Conservation (phyloP, 2,113 vertebrate genomes). For the Desmodus rotundus region DNA sequence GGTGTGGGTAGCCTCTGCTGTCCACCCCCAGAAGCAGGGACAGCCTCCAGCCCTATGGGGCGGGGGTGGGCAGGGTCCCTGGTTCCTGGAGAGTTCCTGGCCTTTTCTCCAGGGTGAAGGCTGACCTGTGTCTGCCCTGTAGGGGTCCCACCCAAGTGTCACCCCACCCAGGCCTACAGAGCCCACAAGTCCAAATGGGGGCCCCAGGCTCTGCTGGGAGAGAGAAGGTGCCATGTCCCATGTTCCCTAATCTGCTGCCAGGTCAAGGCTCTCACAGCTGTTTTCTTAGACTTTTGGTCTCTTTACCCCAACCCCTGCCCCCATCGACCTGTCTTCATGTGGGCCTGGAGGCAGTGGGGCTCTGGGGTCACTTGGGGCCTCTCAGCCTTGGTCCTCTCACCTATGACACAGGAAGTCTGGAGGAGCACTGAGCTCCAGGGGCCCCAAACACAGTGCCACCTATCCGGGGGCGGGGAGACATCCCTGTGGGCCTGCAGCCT, state of each 20-base stretch:
- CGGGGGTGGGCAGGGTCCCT: neutral
- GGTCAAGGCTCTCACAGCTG: neutral
- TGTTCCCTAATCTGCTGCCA: neutral
- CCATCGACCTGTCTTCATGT: neutral
- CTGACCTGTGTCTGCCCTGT: neutral
- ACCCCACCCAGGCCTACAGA: neutral
- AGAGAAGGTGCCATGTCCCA: neutral
- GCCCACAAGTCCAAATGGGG: neutral
- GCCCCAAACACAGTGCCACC: neutral
- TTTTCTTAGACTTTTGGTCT: neutral
- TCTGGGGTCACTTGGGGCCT: neutral
- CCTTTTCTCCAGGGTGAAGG: neutral
- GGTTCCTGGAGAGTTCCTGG: neutral
- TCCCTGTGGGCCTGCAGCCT: neutral
- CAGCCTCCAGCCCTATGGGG: neutral
- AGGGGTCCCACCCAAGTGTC: neutral
- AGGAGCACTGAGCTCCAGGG: no score
- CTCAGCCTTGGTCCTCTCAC: accelerated
- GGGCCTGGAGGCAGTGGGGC: neutral
- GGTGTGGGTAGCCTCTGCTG: neutral
- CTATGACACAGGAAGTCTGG: neutral
- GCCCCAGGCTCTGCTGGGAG: neutral
- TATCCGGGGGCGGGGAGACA: accelerated
- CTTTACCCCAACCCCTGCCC: neutral
- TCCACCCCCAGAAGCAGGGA: neutral